Percentiles rank a stretch among this genome's conserved stretches.
These are phyloP conservation scores for Sminthurides aquaticus DNA, from an alignment of 2,888 invertebrate genomes.

Conservation along the genomic window DNA sequence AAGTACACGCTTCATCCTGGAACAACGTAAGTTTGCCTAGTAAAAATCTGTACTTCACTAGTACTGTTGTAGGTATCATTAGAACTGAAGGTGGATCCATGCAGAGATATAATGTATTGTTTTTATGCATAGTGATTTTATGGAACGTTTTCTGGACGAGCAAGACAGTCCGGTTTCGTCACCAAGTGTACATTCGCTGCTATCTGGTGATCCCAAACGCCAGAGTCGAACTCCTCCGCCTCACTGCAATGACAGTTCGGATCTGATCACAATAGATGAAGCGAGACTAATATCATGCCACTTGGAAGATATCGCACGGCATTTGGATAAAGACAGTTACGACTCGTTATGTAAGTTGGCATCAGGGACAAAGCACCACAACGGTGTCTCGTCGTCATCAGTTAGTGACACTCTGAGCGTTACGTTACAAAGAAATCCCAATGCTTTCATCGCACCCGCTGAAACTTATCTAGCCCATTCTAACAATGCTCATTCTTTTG, in stretches of 20 bases:
- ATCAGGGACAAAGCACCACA: slow-evolving; percentile 18
- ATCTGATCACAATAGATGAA: slow-evolving; percentile 19
- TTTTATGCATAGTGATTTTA: slow-evolving; percentile 69
- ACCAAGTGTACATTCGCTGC: slow-evolving; percentile 56
- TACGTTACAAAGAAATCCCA: slow-evolving; percentile 14
- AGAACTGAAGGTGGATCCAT: too few relatives aligned
- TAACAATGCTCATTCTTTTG: slow-evolving; percentile 26
- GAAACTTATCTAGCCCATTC: slow-evolving; percentile 22
- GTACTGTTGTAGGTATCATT: too few relatives aligned
- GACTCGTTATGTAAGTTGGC: slow-evolving; percentile 42
- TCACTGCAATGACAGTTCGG: slow-evolving; percentile 15
- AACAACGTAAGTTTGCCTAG: slow-evolving; percentile 57
- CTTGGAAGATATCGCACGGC: slow-evolving; percentile 42
- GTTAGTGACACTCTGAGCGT: slow-evolving; percentile 7
- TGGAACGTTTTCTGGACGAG: slow-evolving; percentile 85
- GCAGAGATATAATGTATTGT: too few relatives aligned
- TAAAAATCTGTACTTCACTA: too few relatives aligned
- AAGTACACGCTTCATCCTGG: slow-evolving; percentile 87
- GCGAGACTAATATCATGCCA: slow-evolving; percentile 36
- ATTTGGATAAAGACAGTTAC: slow-evolving; percentile 41
- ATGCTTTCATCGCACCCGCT: slow-evolving; percentile 17
- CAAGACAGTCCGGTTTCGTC: slow-evolving; percentile 63
- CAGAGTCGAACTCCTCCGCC: slow-evolving; percentile 43
- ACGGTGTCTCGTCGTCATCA: slow-evolving; percentile 14
- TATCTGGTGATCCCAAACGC: slow-evolving; percentile 50